These are phyloP conservation scores for Caenorhabditis afra DNA, from an alignment of 2,888 invertebrate species.

Conservation along the genomic window DNA sequence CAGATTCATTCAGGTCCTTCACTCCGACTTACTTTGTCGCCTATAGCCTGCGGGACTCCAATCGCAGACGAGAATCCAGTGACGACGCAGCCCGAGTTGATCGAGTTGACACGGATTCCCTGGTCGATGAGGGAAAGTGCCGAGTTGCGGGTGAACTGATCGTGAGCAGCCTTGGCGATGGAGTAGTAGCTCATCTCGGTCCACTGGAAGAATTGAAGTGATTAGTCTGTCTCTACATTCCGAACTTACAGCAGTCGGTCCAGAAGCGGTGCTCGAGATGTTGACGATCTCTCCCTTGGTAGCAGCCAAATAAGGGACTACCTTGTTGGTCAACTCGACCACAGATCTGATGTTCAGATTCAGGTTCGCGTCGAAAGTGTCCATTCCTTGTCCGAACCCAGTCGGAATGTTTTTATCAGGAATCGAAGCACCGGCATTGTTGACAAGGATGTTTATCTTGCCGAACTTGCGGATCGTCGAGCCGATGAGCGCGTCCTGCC, in stretches of 20 bases:
- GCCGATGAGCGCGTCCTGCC: conserved; percentile 35
- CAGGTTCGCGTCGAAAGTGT: not conserved
- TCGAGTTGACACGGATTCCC: conserved; percentile 11
- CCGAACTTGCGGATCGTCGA: conserved; percentile 41
- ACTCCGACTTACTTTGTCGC: not conserved
- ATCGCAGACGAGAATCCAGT: not conserved
- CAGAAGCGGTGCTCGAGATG: conserved; percentile 37
- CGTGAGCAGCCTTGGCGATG: not conserved
- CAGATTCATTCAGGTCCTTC: too few species aligned
- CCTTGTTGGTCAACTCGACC: conserved; percentile 43
- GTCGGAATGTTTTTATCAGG: conserved; percentile 1
- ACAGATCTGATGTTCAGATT: conserved; percentile 27
- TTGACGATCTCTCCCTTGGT: conserved; percentile 62
- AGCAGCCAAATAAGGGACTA: conserved; percentile 43
- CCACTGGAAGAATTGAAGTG: not conserved
- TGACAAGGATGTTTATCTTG: conserved; percentile 34
- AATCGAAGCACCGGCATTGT: conserved; percentile 36
- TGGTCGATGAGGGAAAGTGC: conserved; percentile 1
- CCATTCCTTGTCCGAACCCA: too few species aligned
- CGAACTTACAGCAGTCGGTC: conserved; percentile 27
- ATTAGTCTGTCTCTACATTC: not conserved
- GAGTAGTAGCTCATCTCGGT: conserved; percentile 4
- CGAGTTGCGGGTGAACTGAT: conserved; percentile 6
- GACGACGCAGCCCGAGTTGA: not conserved
- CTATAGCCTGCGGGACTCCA: not conserved